These are phyloP conservation scores for Atherinomorus stipes DNA, from an alignment of 2,113 vertebrate species.

Conservation along the genomic window DNA sequence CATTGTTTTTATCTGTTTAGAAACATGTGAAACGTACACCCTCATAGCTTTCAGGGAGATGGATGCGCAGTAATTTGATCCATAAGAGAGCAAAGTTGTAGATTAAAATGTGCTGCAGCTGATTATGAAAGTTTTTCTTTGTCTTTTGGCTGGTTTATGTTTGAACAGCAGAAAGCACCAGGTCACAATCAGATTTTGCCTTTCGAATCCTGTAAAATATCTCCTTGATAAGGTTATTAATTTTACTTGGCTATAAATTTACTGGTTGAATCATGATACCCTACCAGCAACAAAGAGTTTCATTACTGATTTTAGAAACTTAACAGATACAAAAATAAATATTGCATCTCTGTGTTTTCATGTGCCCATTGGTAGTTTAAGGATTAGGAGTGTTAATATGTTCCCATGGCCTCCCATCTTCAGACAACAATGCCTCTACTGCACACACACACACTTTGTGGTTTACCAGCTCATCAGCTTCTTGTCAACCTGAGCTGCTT, in stretches of 20 bases:
- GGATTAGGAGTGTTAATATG: constrained; percentile 52
- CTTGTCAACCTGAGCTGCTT: constrained; percentile 77
- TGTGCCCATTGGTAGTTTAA: constrained; percentile 33
- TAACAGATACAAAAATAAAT: neutral
- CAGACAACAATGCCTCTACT: constrained; percentile 28
- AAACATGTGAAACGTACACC: no score
- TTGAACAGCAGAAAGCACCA: neutral
- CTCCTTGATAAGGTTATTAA: neutral
- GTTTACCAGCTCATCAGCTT: constrained; percentile 78
- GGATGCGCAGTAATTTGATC: neutral
- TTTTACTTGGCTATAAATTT: neutral
- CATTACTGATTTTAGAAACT: neutral
- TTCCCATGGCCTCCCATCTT: constrained; percentile 49
- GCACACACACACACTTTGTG: constrained; percentile 41
- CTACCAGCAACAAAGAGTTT: neutral
- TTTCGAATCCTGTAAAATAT: neutral
- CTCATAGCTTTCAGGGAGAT: no score
- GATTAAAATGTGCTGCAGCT: neutral
- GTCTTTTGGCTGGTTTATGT: neutral
- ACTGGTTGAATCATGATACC: neutral
- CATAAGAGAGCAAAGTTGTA: no score
- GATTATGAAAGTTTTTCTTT: neutral
- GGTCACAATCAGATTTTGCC: neutral
- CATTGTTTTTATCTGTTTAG: no score
- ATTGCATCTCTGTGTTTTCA: neutral